Evolutionary conservation across 2,113 vertebrate species (phyloP).

Genomic region (Tetraodon nigroviridis): DNA sequence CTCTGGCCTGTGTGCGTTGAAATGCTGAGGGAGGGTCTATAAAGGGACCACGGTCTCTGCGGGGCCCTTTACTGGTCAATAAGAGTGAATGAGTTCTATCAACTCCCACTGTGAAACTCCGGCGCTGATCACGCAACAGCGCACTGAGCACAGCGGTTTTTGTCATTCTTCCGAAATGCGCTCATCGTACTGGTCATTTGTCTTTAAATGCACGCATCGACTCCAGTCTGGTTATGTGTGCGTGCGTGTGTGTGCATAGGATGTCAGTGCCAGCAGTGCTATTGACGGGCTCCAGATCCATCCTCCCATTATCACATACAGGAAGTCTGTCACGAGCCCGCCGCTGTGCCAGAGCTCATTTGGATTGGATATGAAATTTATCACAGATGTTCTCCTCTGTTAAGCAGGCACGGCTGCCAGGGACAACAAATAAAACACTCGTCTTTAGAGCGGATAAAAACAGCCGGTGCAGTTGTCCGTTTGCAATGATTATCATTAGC

Average conservation of each 20-base stretch:
- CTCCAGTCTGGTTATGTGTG: background rate
- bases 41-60: conserved; percentile 69
- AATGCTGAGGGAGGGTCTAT: conserved; percentile 63
- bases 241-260: conserved; percentile 5
- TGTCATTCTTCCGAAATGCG: conserved; percentile 8
- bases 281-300: conserved; percentile 61
- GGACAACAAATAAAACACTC: conserved; percentile 62
- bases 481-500: conserved; percentile 25
- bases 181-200: background rate
- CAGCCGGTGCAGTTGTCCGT: conserved; percentile 31
- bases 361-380: conserved; percentile 68
- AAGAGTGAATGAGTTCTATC: conserved; percentile 63
- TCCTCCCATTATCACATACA: conserved; percentile 62
- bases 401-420: conserved; percentile 61
- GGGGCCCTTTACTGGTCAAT: conserved; percentile 66
- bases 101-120: conserved; percentile 40
- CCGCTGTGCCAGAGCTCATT: conserved; percentile 71
- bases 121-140: background rate
- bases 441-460: conserved; percentile 36
- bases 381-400: conserved; percentile 70
- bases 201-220: conserved; percentile 8
- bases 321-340: conserved; percentile 66
- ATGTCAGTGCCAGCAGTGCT: conserved; percentile 25
- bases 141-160: background rate
- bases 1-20: conserved; percentile 47